phyloP scores from a whole-genome alignment of 2,113 vertebrate species.

The Apteryx mantelli region DNA sequence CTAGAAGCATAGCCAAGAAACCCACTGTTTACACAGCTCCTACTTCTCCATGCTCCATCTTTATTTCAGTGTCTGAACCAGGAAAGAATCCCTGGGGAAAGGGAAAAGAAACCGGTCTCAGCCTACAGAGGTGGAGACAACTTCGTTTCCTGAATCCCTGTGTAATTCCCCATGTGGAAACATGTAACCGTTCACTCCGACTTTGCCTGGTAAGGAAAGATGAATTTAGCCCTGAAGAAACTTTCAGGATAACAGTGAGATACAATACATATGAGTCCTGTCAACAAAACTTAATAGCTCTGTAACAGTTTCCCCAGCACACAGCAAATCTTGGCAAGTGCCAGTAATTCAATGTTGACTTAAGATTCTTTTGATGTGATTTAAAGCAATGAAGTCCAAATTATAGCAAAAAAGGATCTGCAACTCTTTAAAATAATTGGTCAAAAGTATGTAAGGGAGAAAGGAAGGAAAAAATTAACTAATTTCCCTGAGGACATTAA shows the following conservation, averaged over 20 bases:
- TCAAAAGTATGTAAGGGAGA: background rate
- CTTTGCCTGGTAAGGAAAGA: background rate
- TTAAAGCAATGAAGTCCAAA: background rate
- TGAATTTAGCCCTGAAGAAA: background rate
- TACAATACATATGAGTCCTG: background rate
- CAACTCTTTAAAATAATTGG: constrained; percentile 19
- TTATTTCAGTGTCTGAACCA: background rate
- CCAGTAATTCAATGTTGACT: background rate
- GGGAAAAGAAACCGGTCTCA: background rate
- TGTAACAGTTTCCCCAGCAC: background rate
- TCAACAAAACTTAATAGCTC: background rate
- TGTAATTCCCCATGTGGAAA: background rate
- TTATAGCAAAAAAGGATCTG: background rate
- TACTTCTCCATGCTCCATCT: background rate
- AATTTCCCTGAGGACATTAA: background rate
- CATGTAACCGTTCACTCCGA: fast-evolving
- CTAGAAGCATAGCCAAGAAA: too few species aligned
- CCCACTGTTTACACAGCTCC: too few species aligned
- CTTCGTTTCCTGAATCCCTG: background rate
- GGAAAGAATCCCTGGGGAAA: background rate
- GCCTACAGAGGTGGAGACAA: background rate
- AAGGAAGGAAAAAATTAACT: background rate
- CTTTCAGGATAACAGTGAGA: background rate
- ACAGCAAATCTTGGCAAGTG: background rate
- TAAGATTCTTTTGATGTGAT: background rate